phyloP scores from a whole-genome alignment of 2,888 invertebrate genomes.

The Drosophila bunnanda region DNA sequence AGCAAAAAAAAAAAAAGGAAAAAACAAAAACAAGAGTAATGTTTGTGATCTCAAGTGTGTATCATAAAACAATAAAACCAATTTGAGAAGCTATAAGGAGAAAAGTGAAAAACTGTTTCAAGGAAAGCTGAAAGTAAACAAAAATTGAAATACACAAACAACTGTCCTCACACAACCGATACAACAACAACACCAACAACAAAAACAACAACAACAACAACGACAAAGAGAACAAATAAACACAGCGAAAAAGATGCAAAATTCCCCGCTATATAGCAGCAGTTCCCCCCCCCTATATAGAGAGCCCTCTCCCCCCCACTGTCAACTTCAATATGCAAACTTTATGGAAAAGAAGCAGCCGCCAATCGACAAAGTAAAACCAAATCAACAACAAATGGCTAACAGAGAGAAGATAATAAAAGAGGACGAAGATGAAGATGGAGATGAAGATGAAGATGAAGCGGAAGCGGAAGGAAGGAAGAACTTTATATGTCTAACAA shows the following conservation, averaged over 20 bases:
- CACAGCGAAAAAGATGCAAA: conserved; percentile 70
- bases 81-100: conserved; percentile 67
- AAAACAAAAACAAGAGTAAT: conserved; percentile 57
- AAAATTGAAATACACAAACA: conserved; percentile 41
- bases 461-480: conserved; percentile 30
- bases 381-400: conserved; percentile 44
- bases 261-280: conserved; percentile 55
- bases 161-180: conserved; percentile 54
- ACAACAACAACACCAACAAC: conserved; percentile 23
- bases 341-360: conserved; percentile 46
- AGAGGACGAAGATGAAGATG: conserved; percentile 28
- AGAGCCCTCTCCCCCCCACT: conserved; percentile 25
- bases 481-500: conserved; percentile 67
- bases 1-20: conserved; percentile 38
- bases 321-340: conserved; percentile 69
- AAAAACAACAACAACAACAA: conserved; percentile 35
- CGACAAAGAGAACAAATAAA: conserved; percentile 45
- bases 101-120: conserved; percentile 43
- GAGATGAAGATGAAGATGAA: conserved; percentile 18
- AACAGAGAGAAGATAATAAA: conserved; percentile 24
- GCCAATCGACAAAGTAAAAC: conserved; percentile 58
- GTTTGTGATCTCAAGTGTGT: conserved; percentile 84
- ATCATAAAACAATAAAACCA: conserved; percentile 75
- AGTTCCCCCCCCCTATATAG: conserved; percentile 5
- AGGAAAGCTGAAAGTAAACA: conserved; percentile 34